Base-by-base conservation (phyloP, 2,113 vertebrate genomes). In the Microtus oregoni region DNA sequence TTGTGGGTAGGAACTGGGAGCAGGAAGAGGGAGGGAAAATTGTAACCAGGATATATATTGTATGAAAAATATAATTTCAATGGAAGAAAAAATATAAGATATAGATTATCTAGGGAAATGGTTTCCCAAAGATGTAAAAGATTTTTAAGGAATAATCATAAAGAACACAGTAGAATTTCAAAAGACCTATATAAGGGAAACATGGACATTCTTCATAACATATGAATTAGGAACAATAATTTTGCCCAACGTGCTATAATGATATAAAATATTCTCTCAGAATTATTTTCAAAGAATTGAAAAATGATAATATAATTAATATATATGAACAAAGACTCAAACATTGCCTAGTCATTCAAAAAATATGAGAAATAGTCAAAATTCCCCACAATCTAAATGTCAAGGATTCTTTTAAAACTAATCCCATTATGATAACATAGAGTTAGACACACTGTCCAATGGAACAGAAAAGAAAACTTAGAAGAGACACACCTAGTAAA, bases 271-370 rank as follows among this genome's bases (percentile, higher is more conserved):
- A 70, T 44, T 24, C 8, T 24, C 8, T 19, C 28, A 82, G 47
- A 50, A 85, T 75, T 83, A 93, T 91, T 89, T 94, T n/a, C 26
- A 73, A 86, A 47, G 11, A 68, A 32, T n/a, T 89, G 32, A 9
- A 72, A 89, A 41, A 20, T 94, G 13, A 86, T 72, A 94, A 70
- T 86, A 82, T 95, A 94, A 79, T 90, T 78, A 86, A 68, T 87
- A 58, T 20, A 78, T 1, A 81, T 72, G 13, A 26, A 88, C 30
- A 70, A 75, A 88, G 47, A 78, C 8, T 15, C 38, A 86, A 76
- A 35, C 41, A 91, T 89, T 91, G 7, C 61, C 58, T 47, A 89
- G 20, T 0, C 1, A n/a, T 79, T 3, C 44, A 1, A 82, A 28
- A 93, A 97, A 76, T 22, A 35, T 20, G 92, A 93, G 61, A 94